Base-by-base conservation (phyloP, 1,140 invertebrate genomes). In the Papilio dardanus region DNA sequence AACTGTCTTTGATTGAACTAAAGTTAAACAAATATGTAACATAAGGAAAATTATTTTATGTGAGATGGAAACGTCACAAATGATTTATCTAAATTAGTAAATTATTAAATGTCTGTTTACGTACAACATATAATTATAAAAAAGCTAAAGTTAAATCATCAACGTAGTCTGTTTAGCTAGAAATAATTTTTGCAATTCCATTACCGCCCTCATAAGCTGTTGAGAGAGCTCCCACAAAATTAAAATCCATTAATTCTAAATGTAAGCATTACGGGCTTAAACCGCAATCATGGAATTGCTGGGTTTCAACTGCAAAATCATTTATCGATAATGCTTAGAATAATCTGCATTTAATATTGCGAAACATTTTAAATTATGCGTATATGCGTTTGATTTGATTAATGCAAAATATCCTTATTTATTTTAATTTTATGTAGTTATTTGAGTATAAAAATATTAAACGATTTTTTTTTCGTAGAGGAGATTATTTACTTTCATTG, bases 221-320 rank as follows among this genome's bases (percentile, higher is more conserved):
- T 58, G 54, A 58, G 54, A 28, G 24, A 58, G 54, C 54, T 24
- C 54, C 54, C 21, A 58, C 54, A 30, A 58, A 58, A 58, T 58
- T 58, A 58, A 58, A 58, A 58, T 58, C 54, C 54, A 58, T 58
- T 58, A 58, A 28, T 58, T 58, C 54, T 58, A 58, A 58, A 58
- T 24, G 54, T 58, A 58, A 58, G 54, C 54, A 28, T 58, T 58
- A 58, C 54, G 54, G 21, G 54, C 54, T 58, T 58, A 58, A 58
- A 58, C 54, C 54, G 21, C 54, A 58, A 58, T 58, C 54, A 28
- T 58, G 21, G 54, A 28, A 58, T 28, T 28, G 54, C 54, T 24
- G 54, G 54, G 21, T 58, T 21, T 54, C 21, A 54, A 7, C 8
- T 21, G 50, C 21, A 58, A 28, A 58, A 58, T 58, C 54, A 58